Evolutionary conservation across 2,888 invertebrate genomes (phyloP).

Genomic region (Eupithecia abbreviata): DNA sequence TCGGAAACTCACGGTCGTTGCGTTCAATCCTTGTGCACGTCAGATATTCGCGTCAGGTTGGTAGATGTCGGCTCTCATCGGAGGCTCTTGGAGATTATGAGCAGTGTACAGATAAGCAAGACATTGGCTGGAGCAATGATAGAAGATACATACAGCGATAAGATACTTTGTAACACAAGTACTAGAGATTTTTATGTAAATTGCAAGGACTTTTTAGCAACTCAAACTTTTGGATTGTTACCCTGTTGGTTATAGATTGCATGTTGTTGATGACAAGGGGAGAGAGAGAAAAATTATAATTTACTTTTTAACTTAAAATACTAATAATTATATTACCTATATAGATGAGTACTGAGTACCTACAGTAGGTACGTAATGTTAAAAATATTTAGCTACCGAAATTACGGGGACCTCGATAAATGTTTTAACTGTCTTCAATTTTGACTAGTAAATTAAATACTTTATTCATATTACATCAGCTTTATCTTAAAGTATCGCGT

Average conservation of each 20-base stretch:
- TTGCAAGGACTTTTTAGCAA: background rate
- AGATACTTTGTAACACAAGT: background rate
- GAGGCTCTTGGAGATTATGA: constrained; percentile 32
- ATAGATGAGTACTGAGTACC: too few relatives aligned
- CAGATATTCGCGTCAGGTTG: constrained; percentile 43
- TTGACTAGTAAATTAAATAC: too few relatives aligned
- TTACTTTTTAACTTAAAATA: too few relatives aligned
- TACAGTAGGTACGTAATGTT: too few relatives aligned
- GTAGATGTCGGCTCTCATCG: constrained; percentile 39
- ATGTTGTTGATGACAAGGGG: background rate
- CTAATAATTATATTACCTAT: too few relatives aligned
- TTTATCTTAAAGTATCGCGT: too few relatives aligned
- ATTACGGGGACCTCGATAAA: too few relatives aligned
- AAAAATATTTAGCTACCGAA: too few relatives aligned
- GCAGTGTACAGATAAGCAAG: constrained; percentile 4
- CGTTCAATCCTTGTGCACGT: constrained; percentile 62
- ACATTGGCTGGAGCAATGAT: constrained; percentile 17
- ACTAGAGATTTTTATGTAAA: background rate
- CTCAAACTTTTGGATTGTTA: background rate
- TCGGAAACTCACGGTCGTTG: constrained; percentile 57
- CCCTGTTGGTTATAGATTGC: background rate
- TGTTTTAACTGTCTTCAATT: too few relatives aligned
- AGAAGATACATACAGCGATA: background rate
- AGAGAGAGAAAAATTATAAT: too few relatives aligned
- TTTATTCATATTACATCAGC: too few relatives aligned